These are phyloP conservation scores for Egretta garzetta DNA, from an alignment of 2,113 vertebrate genomes.

Conservation along the genomic window DNA sequence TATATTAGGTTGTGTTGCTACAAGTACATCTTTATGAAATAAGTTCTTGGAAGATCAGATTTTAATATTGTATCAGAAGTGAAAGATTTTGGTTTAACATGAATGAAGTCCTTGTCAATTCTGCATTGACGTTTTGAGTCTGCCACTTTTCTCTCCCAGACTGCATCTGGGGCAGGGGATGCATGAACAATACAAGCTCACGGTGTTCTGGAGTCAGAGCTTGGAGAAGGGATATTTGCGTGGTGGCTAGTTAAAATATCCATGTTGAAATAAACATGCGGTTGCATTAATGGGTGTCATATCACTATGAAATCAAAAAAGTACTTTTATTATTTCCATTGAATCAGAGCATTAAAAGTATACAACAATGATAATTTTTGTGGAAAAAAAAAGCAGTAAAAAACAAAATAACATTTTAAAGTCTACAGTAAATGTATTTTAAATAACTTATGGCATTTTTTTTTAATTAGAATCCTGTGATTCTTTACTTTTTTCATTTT, in stretches of 20 bases:
- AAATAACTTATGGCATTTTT: not conserved
- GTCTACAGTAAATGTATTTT: not conserved
- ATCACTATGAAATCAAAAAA: not conserved
- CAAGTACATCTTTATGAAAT: not conserved
- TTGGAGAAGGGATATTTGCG: not conserved
- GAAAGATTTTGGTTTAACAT: not conserved
- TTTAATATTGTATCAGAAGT: not conserved
- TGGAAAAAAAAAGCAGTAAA: not conserved
- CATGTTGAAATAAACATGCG: not conserved
- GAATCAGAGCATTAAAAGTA: not conserved
- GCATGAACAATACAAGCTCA: not conserved
- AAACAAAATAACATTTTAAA: not conserved
- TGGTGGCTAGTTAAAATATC: not conserved
- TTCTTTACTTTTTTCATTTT: not conserved
- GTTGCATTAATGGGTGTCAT: not conserved
- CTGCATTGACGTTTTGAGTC: not conserved
- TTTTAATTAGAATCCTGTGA: not conserved
- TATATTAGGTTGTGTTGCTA: not conserved
- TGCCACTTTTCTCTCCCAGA: not conserved
- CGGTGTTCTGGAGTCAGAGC: not conserved
- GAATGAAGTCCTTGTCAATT: not conserved
- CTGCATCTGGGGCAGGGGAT: not conserved
- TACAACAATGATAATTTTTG: not conserved
- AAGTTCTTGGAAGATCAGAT: not conserved
- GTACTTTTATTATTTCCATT: not conserved